phyloP scores from a whole-genome alignment of 1,140 invertebrate species.

The Rhynchophorus ferrugineus region DNA sequence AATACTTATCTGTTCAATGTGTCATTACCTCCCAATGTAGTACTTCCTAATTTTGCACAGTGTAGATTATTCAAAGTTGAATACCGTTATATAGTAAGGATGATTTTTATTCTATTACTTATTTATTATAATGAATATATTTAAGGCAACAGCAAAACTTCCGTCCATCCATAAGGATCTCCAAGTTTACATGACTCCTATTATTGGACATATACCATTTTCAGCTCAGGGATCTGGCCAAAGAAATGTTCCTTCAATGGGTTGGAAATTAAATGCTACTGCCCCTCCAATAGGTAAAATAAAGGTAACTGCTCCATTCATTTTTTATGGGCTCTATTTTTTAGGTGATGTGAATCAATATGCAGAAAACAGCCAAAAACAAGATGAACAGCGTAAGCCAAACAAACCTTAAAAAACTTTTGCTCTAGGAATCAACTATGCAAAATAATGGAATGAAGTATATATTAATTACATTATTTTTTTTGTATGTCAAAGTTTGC shows the following conservation, averaged over 20 bases:
- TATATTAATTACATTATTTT: no score
- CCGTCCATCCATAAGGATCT: slow-evolving; percentile 19
- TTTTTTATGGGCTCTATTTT: not conserved
- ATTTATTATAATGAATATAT: not conserved
- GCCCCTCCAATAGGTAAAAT: slow-evolving; percentile 7
- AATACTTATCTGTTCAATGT: slow-evolving; percentile 23
- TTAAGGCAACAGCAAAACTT: slow-evolving; percentile 17
- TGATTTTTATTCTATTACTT: no score
- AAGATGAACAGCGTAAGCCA: no score
- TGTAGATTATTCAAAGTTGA: slow-evolving; percentile 22
- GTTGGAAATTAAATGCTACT: slow-evolving; percentile 6
- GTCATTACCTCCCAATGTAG: slow-evolving; percentile 12
- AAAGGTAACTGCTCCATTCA: not conserved
- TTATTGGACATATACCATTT: slow-evolving; percentile 23
- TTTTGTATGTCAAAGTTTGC: no score
- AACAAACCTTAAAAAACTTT: no score
- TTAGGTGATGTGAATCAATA: not conserved
- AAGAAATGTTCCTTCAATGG: slow-evolving; percentile 3
- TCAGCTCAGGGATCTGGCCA: not conserved
- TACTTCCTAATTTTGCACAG: slow-evolving; percentile 24
- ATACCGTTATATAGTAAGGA: slow-evolving; percentile 20
- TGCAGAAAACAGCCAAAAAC: not conserved
- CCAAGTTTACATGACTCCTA: slow-evolving; percentile 13
- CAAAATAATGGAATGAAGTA: no score
- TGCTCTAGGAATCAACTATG: no score